These are phyloP conservation scores for Turdus rufiventris DNA, from an alignment of 2,113 vertebrate genomes.

Conservation along the genomic window DNA sequence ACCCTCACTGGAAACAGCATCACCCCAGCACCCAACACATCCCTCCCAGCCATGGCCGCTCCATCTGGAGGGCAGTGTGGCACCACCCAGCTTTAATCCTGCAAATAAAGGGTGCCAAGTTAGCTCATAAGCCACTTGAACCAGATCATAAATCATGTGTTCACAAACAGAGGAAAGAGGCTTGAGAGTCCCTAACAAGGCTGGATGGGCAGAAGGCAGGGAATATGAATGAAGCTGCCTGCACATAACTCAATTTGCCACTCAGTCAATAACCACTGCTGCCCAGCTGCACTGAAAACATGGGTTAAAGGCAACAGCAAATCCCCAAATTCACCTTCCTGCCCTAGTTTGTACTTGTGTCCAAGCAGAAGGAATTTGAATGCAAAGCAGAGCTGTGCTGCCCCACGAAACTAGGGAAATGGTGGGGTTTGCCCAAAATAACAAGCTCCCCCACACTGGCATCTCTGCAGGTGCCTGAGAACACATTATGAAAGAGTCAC, in stretches of 20 bases:
- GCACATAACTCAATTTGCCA: not conserved
- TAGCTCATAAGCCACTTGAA: not conserved
- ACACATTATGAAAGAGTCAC: not conserved
- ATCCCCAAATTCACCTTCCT: not conserved
- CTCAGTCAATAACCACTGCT: not conserved
- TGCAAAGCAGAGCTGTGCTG: not conserved
- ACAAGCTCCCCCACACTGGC: fast-evolving
- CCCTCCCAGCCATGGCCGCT: not conserved
- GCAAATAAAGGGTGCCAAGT: not conserved
- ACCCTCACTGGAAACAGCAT: fast-evolving
- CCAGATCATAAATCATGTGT: not conserved
- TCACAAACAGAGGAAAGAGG: not conserved
- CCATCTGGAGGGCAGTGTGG: not conserved
- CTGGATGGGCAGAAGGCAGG: not conserved
- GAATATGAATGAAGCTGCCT: conserved; percentile 36
- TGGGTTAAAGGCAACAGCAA: not conserved
- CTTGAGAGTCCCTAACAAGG: not conserved
- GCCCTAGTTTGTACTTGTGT: fast-evolving
- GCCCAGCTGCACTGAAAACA: not conserved
- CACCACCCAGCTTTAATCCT: not conserved
- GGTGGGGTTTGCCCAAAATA: not conserved
- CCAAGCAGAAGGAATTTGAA: not conserved
- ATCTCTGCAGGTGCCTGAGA: not conserved
- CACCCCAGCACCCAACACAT: not conserved
- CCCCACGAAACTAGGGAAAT: not conserved